Evolutionary conservation across 2,113 vertebrate genomes (phyloP), one percentile per base, ranked within the genome.

Genomic region (Pampusana beccarii): DNA sequence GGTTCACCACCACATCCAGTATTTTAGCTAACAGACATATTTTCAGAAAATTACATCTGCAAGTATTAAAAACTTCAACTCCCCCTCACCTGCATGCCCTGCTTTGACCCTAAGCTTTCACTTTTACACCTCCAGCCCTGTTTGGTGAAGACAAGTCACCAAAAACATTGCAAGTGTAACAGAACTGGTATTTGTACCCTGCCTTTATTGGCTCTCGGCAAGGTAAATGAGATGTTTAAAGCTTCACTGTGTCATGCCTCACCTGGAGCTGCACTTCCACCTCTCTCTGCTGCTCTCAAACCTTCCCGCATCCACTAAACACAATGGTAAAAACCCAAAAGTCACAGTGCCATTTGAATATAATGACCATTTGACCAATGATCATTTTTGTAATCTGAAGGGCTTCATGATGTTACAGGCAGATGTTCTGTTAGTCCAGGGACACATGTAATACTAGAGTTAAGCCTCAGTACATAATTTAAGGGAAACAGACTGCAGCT

Each of bases 321-420:
- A 16, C 25, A 46, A 29, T 1, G 6, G 5, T 10, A 21, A 80
- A 65, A 65, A 62, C 38, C 62, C 40, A 26, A 8, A 60, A 72
- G 40, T 40, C 74, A 80, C 19, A 4, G 10, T 8, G 16, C 1
- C 9, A 21, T 40, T 62, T 67, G 18, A 80, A 23, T 14, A 19
- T 4, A 62, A 42, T 1, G 3, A 69, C 7, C 11, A 46, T 58
- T 86, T 58, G n/a, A 36, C 11, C 1, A 1, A 10, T 7, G 2
- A 31, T 6, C 57, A 19, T 33, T 79, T 58, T 18, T 64, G 34
- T 42, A 51, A 64, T 70, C 16, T 33, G 54, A 33, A 13, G 24
- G 16, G 24, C 31, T 70, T 83, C 38, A 48, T 26, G 19, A 53
- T 9, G 9, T 25, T 81, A 33, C 9, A 7, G 25, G 42, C 8